These are phyloP conservation scores for Calliscelio sp. DNA, from an alignment of 2,888 invertebrate species.

Conservation along the genomic window DNA sequence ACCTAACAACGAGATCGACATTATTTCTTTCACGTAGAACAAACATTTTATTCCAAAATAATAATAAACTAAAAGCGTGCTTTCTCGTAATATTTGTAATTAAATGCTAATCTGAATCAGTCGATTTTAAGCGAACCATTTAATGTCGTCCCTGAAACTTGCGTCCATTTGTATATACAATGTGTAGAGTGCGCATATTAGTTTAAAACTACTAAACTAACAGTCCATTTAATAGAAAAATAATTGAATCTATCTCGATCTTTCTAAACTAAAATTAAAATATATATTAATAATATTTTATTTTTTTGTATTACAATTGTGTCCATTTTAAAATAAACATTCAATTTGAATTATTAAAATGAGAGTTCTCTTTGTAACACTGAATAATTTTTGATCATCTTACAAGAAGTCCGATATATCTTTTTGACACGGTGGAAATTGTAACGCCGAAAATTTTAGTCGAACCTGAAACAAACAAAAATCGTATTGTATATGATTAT, in stretches of 20 bases:
- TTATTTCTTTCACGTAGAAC: neutral
- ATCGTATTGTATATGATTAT: neutral
- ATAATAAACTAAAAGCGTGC: too few species aligned
- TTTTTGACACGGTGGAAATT: neutral
- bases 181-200: constrained; percentile 30
- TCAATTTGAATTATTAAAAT: too few species aligned
- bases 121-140: constrained; percentile 36
- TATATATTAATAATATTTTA: too few species aligned
- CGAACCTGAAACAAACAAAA: too few species aligned
- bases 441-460: too few species aligned
- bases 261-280: too few species aligned
- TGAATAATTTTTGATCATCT: neutral
- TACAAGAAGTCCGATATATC: neutral
- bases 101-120: neutral
- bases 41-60: neutral
- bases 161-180: constrained; percentile 60
- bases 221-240: neutral
- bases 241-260: too few species aligned
- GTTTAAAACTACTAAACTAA: neutral
- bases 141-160: constrained; percentile 57
- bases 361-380: too few species aligned
- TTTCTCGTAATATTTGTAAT: neutral
- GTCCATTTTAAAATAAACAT: too few species aligned
- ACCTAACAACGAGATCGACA: constrained; percentile 15
- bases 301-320: too few species aligned